Evolutionary conservation across 2,113 vertebrate genomes (phyloP), one percentile per base, ranked within the genome.

Genomic region (Caracal caracal): DNA sequence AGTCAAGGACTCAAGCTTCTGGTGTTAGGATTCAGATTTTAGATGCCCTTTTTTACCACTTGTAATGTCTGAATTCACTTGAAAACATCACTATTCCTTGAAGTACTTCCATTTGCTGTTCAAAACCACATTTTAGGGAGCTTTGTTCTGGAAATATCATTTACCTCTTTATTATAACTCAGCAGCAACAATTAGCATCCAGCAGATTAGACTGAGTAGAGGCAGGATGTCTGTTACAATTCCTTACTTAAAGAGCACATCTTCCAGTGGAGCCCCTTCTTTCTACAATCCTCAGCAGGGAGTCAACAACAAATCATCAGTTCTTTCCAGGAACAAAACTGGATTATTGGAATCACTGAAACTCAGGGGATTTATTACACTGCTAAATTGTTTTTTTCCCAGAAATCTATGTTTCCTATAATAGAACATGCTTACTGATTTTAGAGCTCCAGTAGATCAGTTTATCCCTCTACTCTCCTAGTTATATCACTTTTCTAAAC

Each of bases 341-440:
- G 53, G 10, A 75, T 84, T 92, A 80, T 88, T 94, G n/a, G n/a
- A 97, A 88, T 49, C 40, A 88, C 0, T 87, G 10, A 17, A 92
- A 79, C 30, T 87, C 30, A 73, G 11, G 0, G 47, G 12, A 87
- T 90, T 73, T 81, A 87, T 82, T 79, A 61, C 7, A 66, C 1
- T n/a, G 2, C 22, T 26, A 11, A 19, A 79, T 20, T 70, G 19
- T 33, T 80, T 79, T 80, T 79, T 88, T 26, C 56, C 79, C 56
- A 49, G 83, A 88, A 95, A 88, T 81, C 40, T 66, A 65, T 2
- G 33, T 83, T 82, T 92, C 19, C 68, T 73, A 2, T 43, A 49
- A 43, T 5, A 88, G 26, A 37, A 26, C 26, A 90, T 3, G 0
- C 3, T 63, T 81, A 90, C 15, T 70, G 71, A 91, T 81, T 88